Conservation (phyloP, 2,113 vertebrate genomes). For the Neotoma lepida region DNA sequence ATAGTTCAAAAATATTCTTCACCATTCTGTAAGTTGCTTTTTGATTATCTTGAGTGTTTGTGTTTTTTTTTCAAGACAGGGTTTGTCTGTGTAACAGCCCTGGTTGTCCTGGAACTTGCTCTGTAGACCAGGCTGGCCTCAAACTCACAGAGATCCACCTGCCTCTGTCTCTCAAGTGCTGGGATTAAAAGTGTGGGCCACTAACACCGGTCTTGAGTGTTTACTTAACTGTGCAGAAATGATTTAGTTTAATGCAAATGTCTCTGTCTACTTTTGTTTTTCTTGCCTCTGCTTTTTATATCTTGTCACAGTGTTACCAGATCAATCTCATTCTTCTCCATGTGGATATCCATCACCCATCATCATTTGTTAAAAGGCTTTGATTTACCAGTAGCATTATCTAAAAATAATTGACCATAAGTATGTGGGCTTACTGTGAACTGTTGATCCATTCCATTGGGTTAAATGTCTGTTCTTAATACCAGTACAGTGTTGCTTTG, state of each 20-base stretch:
- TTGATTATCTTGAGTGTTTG: background rate
- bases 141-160: too few relatives aligned
- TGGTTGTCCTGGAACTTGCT: too few relatives aligned
- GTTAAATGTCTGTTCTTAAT: background rate
- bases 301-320: background rate
- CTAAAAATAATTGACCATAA: background rate
- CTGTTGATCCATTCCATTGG: background rate
- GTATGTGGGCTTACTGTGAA: background rate
- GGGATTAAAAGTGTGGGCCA: too few relatives aligned
- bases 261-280: background rate
- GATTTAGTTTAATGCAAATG: background rate
- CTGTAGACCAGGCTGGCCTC: too few relatives aligned
- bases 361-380: background rate
- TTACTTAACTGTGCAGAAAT: background rate
- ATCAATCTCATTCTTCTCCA: background rate
- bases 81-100: too few relatives aligned
- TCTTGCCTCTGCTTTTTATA: background rate
- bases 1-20: background rate
- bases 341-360: background rate
- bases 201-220: background rate
- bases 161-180: too few relatives aligned
- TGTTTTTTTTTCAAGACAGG: too few relatives aligned
- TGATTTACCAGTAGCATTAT: background rate
- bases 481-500: background rate
- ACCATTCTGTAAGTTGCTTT: background rate